phyloP scores from a whole-genome alignment of 2,797 vertebrate species.

The Melanotaenia boesemani region DNA sequence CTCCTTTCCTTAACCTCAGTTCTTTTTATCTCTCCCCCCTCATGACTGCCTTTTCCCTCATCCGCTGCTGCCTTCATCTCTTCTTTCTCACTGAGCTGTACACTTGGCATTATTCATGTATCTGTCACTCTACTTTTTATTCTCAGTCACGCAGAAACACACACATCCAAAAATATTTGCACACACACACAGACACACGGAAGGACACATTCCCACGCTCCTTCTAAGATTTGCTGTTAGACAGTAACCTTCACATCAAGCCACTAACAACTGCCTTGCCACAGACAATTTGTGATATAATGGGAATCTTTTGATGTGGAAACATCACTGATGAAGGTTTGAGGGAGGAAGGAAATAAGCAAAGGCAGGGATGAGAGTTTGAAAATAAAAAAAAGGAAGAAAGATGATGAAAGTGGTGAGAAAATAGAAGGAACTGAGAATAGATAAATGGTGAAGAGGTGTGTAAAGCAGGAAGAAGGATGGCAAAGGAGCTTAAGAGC shows the following conservation, averaged over 20 bases:
- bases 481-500: conserved; percentile 3
- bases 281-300: not conserved
- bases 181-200: not conserved
- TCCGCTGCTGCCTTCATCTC: conserved; percentile 10
- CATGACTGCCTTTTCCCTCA: not conserved
- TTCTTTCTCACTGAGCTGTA: conserved; percentile 9
- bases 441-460: not conserved
- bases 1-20: conserved; percentile 4
- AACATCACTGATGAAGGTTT: conserved; percentile 12
- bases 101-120: conserved; percentile 34
- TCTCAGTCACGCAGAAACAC: conserved; percentile 43
- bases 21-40: conserved; percentile 7
- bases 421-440: conserved; percentile 18
- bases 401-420: conserved; percentile 49
- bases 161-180: conserved; percentile 3
- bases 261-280: conserved; percentile 1
- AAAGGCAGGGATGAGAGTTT: conserved; percentile 5
- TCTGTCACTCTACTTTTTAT: conserved; percentile 45
- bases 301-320: conserved; percentile 32
- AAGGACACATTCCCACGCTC: not conserved
- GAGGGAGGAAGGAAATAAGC: conserved; percentile 8
- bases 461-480: not conserved
- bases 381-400: not conserved
- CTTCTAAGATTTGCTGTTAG: conserved; percentile 14
- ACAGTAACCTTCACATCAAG: conserved; percentile 20